Percentiles rank a stretch among this genome's conserved stretches.
Conservation (phyloP, 2,113 vertebrate genomes). For the Oncorhynchus tshawytscha region DNA sequence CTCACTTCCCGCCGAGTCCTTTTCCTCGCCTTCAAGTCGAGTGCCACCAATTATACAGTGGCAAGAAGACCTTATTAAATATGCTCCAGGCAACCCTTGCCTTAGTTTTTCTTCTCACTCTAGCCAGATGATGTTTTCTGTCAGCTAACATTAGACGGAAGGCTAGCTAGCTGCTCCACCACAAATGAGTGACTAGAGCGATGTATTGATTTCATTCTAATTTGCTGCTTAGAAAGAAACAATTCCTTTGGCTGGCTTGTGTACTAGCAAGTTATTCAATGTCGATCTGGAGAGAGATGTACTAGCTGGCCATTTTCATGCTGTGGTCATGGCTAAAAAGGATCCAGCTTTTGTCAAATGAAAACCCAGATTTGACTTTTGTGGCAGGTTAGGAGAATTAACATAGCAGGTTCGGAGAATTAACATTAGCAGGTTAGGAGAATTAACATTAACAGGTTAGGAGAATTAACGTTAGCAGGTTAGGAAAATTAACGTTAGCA, state of each 20-base stretch:
- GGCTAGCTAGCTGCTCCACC: neutral
- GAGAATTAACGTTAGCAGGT: no score
- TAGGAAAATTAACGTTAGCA: no score
- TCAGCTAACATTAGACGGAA: conserved; percentile 5
- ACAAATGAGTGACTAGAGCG: conserved; percentile 15
- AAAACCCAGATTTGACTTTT: no score
- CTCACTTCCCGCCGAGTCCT: conserved; percentile 54
- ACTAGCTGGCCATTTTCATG: neutral
- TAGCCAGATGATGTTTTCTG: conserved; percentile 32
- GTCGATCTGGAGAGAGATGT: conserved; percentile 1
- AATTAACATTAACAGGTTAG: no score
- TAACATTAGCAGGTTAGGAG: no score
- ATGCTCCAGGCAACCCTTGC: conserved; percentile 50
- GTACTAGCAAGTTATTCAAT: neutral
- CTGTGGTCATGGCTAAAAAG: neutral
- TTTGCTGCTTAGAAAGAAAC: conserved; percentile 20
- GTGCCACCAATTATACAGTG: conserved; percentile 65
- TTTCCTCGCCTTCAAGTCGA: conserved; percentile 56
- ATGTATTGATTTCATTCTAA: conserved; percentile 29
- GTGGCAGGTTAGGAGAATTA: no score
- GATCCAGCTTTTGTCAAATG: neutral
- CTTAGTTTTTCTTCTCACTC: conserved; percentile 30
- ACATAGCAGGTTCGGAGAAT: no score
- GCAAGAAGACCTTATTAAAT: conserved; percentile 55
- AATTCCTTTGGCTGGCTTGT: conserved; percentile 8